These are phyloP conservation scores for Ia io DNA, from an alignment of 2,113 vertebrate genomes.

Conservation along the genomic window DNA sequence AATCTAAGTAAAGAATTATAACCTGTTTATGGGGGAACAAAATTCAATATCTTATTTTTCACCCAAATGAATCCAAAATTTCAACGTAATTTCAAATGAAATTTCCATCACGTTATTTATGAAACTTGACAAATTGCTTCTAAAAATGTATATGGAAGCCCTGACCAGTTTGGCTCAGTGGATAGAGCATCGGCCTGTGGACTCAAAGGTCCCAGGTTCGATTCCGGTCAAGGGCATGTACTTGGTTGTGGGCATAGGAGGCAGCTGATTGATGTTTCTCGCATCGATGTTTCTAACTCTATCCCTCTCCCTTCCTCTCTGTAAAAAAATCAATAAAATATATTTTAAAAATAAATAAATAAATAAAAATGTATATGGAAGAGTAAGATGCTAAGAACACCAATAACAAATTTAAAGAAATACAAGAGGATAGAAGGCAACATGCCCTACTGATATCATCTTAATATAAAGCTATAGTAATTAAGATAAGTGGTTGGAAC, in stretches of 20 bases:
- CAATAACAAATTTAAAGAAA: neutral
- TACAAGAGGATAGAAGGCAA: neutral
- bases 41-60: neutral
- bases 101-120: neutral
- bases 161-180: too few species aligned
- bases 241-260: too few species aligned
- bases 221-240: too few species aligned
- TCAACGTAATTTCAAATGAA: neutral
- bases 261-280: too few species aligned
- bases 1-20: neutral
- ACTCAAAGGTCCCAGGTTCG: too few species aligned
- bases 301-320: too few species aligned
- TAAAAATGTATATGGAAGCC: neutral
- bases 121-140: neutral
- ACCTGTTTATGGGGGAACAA: too few species aligned
- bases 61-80: neutral
- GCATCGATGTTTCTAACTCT: too few species aligned
- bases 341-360: too few species aligned
- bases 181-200: too few species aligned
- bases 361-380: neutral
- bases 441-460: accelerated
- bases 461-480: accelerated
- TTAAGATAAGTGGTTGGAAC: neutral
- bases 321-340: too few species aligned
- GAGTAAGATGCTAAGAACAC: neutral